A percentile compares a stretch with the other conserved stretches of the same genome.
Conservation (phyloP, 1,140 invertebrate genomes). For the Pectinophora gossypiella region DNA sequence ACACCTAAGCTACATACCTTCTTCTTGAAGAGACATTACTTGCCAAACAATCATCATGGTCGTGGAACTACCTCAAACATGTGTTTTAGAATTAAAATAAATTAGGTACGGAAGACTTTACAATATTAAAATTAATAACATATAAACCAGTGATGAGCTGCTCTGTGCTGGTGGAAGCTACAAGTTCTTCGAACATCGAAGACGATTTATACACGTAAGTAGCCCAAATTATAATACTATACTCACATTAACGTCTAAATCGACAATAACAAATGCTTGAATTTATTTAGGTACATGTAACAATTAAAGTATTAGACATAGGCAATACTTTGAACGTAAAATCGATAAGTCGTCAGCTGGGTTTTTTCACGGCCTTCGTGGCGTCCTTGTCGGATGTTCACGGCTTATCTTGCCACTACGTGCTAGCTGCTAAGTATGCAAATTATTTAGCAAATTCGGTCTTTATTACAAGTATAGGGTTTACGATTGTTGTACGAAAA, state of each 20-base stretch:
- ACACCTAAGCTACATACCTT: neutral
- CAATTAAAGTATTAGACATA: no score
- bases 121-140: neutral
- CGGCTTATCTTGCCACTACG: constrained; percentile 1
- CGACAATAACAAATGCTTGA: no score
- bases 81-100: no score
- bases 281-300: no score
- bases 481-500: neutral
- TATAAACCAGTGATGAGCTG: constrained; percentile 37
- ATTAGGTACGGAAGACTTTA: neutral
- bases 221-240: no score
- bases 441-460: neutral
- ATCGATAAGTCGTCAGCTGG: constrained; percentile 25
- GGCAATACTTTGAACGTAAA: neutral
- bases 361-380: constrained; percentile 21
- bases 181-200: constrained; percentile 35
- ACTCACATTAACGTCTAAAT: no score
- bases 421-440: neutral
- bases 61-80: neutral
- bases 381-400: constrained; percentile 26
- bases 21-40: neutral
- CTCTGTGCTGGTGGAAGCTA: constrained; percentile 38
- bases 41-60: neutral
- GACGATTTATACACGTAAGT: constrained; percentile 60
- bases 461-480: neutral